Evolutionary conservation across 2,888 invertebrate genomes (phyloP).

Genomic region (Archips xylosteana): DNA sequence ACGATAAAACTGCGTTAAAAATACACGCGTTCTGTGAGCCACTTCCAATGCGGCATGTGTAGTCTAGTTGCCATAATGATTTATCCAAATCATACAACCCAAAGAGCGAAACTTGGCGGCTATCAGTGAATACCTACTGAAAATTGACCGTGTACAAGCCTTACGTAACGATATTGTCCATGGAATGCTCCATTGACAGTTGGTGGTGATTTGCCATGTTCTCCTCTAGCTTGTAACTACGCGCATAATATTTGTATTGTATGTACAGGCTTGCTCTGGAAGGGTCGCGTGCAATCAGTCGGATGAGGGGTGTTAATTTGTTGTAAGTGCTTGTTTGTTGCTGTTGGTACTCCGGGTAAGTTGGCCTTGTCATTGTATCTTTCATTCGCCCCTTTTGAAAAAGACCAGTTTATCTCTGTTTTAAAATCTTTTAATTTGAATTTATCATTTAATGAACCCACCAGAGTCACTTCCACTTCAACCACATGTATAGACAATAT

Average conservation of each 20-base stretch:
- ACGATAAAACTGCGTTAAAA: not conserved
- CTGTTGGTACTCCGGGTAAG: slow-evolving; percentile 42
- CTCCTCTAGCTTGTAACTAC: slow-evolving; percentile 57
- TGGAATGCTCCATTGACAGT: slow-evolving; percentile 10
- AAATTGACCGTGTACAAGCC: too few relatives aligned
- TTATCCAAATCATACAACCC: too few relatives aligned
- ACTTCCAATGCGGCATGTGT: too few relatives aligned
- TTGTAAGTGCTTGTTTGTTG: slow-evolving; percentile 55
- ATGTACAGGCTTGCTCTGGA: slow-evolving; percentile 46
- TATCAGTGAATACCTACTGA: too few relatives aligned
- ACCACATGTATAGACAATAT: too few relatives aligned
- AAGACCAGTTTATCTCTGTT: too few relatives aligned
- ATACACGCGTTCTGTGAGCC: too few relatives aligned
- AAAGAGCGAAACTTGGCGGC: too few relatives aligned
- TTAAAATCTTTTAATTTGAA: too few relatives aligned
- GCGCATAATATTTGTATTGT: slow-evolving; percentile 49
- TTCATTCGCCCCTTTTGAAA: not conserved
- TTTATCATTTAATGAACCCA: too few relatives aligned
- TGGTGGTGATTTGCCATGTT: slow-evolving; percentile 50
- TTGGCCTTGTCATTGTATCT: not conserved
- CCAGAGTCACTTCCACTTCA: too few relatives aligned
- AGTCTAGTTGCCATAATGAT: too few relatives aligned
- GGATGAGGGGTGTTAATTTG: slow-evolving; percentile 67
- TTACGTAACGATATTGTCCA: not conserved
- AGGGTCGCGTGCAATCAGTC: slow-evolving; percentile 60